These are phyloP conservation scores for Mercenaria mercenaria DNA, from an alignment of 1,140 invertebrate genomes.

Conservation along the genomic window DNA sequence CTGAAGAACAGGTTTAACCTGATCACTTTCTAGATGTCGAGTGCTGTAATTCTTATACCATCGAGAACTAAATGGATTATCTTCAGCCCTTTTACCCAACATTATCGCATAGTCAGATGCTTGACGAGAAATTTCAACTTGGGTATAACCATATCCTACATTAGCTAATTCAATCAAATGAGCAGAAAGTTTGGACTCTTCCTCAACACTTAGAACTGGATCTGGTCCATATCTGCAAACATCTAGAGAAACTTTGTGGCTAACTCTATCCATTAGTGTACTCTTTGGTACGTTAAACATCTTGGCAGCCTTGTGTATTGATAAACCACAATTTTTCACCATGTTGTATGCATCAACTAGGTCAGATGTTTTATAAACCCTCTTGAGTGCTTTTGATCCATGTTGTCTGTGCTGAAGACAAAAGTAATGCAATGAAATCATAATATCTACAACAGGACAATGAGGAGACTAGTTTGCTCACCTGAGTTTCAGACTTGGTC, in stretches of 20 bases:
- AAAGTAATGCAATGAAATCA: too few relatives aligned
- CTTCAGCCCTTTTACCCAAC: background rate
- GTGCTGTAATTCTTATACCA: background rate
- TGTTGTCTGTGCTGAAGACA: too few relatives aligned
- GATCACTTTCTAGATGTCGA: background rate
- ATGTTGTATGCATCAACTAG: background rate
- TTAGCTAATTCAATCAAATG: background rate
- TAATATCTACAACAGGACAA: too few relatives aligned
- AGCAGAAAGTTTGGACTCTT: background rate
- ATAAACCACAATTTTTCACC: background rate
- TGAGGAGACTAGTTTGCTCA: too few relatives aligned
- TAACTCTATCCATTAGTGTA: background rate
- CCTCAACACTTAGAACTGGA: background rate
- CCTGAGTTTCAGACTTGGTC: too few relatives aligned
- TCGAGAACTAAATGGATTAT: background rate
- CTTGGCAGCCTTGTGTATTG: background rate
- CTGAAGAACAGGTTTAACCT: background rate
- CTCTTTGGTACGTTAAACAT: background rate
- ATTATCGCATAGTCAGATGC: background rate
- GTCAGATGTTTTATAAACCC: background rate
- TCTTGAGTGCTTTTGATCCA: too few relatives aligned
- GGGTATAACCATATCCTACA: background rate
- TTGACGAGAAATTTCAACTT: background rate
- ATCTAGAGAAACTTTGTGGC: background rate
- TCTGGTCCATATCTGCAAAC: background rate